Conservation (phyloP, 2,797 vertebrate genomes). For the Gymnothorax reevesii region DNA sequence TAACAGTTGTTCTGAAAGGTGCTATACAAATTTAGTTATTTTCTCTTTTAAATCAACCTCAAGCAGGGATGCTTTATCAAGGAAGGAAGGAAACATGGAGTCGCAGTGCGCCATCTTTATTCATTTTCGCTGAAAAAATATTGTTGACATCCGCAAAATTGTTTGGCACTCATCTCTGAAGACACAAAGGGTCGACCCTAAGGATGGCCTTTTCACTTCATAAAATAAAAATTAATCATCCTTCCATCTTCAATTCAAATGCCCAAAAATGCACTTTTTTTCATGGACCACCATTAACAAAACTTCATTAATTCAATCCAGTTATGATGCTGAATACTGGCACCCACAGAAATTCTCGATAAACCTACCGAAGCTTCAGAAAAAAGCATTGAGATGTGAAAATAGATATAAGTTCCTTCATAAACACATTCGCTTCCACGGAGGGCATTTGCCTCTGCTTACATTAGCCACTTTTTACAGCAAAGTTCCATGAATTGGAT, state of each 20-base stretch:
- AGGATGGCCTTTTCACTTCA: not conserved
- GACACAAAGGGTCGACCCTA: not conserved
- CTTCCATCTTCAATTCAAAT: not conserved
- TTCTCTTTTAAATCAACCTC: not conserved
- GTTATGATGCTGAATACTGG: not conserved
- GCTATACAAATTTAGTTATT: no score
- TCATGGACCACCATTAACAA: not conserved
- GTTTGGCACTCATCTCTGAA: not conserved
- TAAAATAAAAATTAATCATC: not conserved
- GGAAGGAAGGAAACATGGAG: not conserved
- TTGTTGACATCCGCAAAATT: not conserved
- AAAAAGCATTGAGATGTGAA: not conserved
- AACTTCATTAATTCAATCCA: not conserved
- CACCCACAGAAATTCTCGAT: not conserved
- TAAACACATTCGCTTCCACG: not conserved
- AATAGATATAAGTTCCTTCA: not conserved
- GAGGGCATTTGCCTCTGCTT: not conserved
- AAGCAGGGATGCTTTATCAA: not conserved
- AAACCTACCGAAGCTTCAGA: not conserved
- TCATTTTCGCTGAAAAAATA: slow-evolving; percentile 4
- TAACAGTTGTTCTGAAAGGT: no score
- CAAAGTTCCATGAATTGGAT: not conserved
- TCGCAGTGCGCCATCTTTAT: not conserved
- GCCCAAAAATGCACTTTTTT: not conserved
- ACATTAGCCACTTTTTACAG: not conserved